Conservation (phyloP, 2,113 vertebrate species). For the Tinamus guttatus region DNA sequence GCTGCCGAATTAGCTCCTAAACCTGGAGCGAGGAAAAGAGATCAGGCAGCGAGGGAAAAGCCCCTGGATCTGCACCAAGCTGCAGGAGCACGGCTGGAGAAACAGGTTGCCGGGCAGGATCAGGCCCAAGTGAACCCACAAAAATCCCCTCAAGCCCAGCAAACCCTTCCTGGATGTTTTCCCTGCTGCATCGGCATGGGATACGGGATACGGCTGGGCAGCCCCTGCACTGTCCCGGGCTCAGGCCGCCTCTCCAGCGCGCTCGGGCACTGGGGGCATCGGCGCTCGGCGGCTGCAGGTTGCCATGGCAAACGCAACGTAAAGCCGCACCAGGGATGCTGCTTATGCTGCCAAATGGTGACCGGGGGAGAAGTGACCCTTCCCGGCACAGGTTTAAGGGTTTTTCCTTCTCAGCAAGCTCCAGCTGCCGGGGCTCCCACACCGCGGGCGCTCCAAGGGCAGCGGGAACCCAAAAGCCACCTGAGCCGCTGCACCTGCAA, state of each 20-base stretch:
- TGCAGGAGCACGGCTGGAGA: no score
- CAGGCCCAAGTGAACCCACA: background rate
- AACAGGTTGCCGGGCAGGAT: background rate
- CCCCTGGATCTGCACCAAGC: no score
- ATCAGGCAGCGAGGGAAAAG: background rate
- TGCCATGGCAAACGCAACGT: constrained; percentile 76
- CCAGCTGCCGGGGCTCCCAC: no score
- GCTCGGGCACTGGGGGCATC: background rate
- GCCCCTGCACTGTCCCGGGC: background rate
- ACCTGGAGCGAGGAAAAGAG: background rate
- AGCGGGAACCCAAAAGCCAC: no score
- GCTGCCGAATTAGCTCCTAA: background rate
- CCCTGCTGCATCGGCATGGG: rapidly evolving
- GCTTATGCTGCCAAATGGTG: constrained; percentile 52
- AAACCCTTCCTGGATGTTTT: no score
- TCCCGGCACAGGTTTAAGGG: background rate
- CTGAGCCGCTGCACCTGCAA: no score
- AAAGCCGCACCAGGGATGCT: constrained; percentile 56
- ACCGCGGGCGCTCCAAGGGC: no score
- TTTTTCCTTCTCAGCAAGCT: background rate
- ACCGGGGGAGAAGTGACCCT: background rate
- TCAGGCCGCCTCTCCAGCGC: constrained; percentile 48
- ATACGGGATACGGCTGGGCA: background rate
- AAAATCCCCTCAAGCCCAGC: background rate
- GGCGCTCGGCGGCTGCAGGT: constrained; percentile 52